Evolutionary conservation across 2,888 invertebrate species (phyloP), one percentile per base, ranked within the genome.

Genomic region (Metallyticus violacea): DNA sequence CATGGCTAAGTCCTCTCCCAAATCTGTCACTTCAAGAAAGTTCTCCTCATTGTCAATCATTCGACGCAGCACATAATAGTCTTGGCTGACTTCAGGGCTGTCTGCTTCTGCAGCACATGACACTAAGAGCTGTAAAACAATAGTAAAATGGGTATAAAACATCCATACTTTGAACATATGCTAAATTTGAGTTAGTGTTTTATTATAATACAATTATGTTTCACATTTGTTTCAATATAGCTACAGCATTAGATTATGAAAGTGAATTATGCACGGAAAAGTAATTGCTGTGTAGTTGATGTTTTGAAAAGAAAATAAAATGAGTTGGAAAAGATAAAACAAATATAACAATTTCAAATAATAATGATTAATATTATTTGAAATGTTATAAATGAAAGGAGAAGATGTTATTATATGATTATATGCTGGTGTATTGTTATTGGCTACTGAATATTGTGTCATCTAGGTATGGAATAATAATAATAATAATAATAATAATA

Each of bases 1-100:
- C 95, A 97, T 97, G 0, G 99, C 99, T 30, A 99, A 92, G 85
- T 98, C 97, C 91, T 98, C 97, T 0, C 99, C 99, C 3, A 99
- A 92, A 4, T 97, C 96, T 4, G 95, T 96, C 0, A 99, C 98
- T 93, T 98, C 97, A 15, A 99, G 94, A 90, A 98, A 98, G 90
- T 97, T 96, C 85, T 97, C 96, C 90, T 96, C 96, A 0, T 95
- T 95, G 89, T 98, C 98, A 84, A 98, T 96, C 96, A 99, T 97
- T 88, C 97, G 94, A 22, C 97, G 93, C 0, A 98, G 92, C 0
- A 98, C 94, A 90, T 97, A 95, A 90, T 97, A 98, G 90, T 98
- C 98, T 90, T 96, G 95, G 0, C 97, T 97, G 0, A 98, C 97
- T 85, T 96, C 95, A 0, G 97, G 96, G 91, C 97, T 97, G 0